phyloP scores from a whole-genome alignment of 1,140 invertebrate species.

The Helicorthomorpha holstii region DNA sequence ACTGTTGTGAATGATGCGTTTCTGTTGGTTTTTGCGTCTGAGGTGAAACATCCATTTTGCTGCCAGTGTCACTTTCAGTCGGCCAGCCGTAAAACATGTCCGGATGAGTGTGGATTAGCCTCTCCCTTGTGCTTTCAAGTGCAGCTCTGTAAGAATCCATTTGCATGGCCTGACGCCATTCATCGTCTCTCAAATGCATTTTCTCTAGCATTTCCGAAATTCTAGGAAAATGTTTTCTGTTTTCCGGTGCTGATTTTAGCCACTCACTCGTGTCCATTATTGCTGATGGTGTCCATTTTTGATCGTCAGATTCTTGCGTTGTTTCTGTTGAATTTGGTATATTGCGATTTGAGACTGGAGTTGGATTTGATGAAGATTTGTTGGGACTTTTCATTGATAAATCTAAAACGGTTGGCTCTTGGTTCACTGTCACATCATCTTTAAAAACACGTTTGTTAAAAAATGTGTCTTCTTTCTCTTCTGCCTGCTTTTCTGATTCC shows the following conservation, averaged over 20 bases:
- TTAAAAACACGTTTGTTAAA: background rate
- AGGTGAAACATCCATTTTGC: background rate
- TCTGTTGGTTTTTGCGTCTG: background rate
- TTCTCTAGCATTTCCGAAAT: conserved; percentile 7
- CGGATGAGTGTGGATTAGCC: background rate
- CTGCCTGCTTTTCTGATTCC: background rate
- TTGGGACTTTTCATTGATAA: background rate
- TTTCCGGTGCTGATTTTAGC: background rate
- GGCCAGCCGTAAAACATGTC: background rate
- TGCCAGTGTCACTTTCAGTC: background rate
- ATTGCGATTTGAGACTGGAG: background rate
- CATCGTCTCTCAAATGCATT: background rate
- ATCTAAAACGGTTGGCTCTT: background rate
- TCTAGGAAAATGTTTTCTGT: background rate
- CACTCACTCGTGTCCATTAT: background rate
- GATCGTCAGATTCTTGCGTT: background rate
- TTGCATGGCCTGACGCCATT: background rate
- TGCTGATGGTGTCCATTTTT: background rate
- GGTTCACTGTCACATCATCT: background rate
- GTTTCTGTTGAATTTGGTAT: no score
- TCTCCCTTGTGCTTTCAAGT: no score
- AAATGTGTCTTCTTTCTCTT: background rate
- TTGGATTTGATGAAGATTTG: background rate
- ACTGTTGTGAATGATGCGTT: background rate
- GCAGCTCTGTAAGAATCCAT: background rate